Evolutionary conservation across 2,888 invertebrate species (phyloP).

Genomic region (Antheraea assamensis): DNA sequence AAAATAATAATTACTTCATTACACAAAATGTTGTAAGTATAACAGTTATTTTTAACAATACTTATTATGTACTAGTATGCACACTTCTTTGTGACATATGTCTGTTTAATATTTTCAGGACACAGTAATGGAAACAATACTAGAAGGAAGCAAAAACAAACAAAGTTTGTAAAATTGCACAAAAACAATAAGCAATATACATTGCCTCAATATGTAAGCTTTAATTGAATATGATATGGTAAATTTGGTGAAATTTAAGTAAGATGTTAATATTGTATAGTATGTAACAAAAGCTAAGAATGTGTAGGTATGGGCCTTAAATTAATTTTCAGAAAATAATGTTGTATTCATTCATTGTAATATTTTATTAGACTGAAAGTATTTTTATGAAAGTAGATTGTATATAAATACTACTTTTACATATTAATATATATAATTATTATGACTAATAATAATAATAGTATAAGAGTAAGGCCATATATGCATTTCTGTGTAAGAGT

Average conservation of each 20-base stretch:
- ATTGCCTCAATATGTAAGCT: slow-evolving; percentile 30
- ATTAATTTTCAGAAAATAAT: not conserved
- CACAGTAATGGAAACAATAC: not conserved
- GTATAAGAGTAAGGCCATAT: not conserved
- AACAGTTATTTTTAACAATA: not conserved
- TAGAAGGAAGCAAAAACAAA: not conserved
- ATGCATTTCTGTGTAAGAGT: slow-evolving; percentile 9
- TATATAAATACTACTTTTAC: not conserved
- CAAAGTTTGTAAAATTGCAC: slow-evolving; percentile 20
- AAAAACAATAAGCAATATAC: slow-evolving; percentile 27
- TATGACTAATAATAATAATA: not conserved
- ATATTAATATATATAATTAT: not conserved
- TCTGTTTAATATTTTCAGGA: slow-evolving; percentile 10
- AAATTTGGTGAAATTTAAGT: slow-evolving; percentile 4
- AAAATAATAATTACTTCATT: not conserved
- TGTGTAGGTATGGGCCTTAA: not conserved
- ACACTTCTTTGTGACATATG: not conserved
- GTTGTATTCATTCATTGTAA: not conserved
- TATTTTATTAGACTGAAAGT: not conserved
- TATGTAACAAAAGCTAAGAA: not conserved
- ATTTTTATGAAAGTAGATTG: not conserved
- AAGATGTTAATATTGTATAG: slow-evolving; percentile 12
- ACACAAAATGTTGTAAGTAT: slow-evolving; percentile 1
- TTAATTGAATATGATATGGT: slow-evolving; percentile 28
- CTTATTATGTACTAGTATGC: not conserved